Base-by-base conservation (phyloP, 2,888 invertebrate genomes). In the Apotomis capreana region DNA sequence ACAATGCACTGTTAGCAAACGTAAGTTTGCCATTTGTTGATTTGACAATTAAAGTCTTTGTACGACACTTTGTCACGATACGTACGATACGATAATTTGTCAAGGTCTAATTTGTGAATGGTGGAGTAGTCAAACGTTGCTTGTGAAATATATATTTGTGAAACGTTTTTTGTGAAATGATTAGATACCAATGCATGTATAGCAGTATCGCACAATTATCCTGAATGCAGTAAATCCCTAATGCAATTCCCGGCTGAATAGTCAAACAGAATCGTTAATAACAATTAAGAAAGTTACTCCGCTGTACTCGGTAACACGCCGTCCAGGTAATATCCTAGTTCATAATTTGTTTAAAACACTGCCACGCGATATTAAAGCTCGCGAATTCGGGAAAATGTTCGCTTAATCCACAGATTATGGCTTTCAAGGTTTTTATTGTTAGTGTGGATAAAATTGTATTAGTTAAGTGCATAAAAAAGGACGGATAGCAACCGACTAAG, bases 321-420 rank as follows among this genome's bases (percentile, higher is more conserved):
- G 70, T 70, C 65, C 65, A 70, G 70, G 70, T 64, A 69, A 69
- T 70, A 70, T 52, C 44, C 64, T 54, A 70, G 70, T 70, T 65
- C 60, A 49, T 70, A 70, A 70, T 65, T 70, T 65, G 70, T 70
- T 70, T 65, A 70, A 70, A 70, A 70, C 70, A 70, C 70, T 60
- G 54, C 46, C 64, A 37, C 64, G 58, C 54, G 59, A 65, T 26
- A 69, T 70, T 64, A 70, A 40, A 70, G 64, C 70, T 70, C 70
- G 46, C 64, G 70, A 60, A 60, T 37, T 12, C 54, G 54, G 44
- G 12, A 36, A 65, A 65, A 70, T 54, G 58, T 59, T 26, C 64
- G 52, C 54, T 59, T 54, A 59, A 55, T 54, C 15, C 52, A 8
- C 26, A 52, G 64, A 64, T 64, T 55, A 44, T 13, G 40, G 9